Evolutionary conservation across 2,888 invertebrate genomes (phyloP), one percentile per base, ranked within the genome.

Genomic region (Apamea epomidion): DNA sequence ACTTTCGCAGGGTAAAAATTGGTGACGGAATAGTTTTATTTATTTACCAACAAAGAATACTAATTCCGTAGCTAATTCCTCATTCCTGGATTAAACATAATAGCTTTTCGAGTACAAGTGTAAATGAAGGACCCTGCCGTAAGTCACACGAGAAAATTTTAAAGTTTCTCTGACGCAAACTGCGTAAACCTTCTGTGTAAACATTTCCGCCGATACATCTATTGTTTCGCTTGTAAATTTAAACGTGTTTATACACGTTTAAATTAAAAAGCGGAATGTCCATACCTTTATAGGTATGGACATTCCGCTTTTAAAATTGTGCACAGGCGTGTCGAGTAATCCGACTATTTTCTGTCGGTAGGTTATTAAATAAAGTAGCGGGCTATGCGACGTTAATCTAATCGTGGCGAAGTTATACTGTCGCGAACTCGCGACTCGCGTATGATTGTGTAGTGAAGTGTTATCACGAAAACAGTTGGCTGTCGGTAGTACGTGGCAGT

Each of bases 401-500:
- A 91, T 90, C 92, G 89, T 86, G 88, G 92, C 85, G 80, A 89
- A 84, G 87, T 93, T 91, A 91, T 90, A 91, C 73, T 48, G 60
- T 48, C 29, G 60, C 71, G 60, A 71, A 78, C 65, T 58, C 54
- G 77, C 76, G 75, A 78, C 45, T 80, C 82, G 85, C 74, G 70
- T 84, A 76, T 80, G 80, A 82, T 78, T 83, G 90, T 89, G 85
- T 84, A 82, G 80, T 87, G 84, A 81, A 85, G 90, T 91, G 93
- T 95, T 96, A 96, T 95, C 95, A 94, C 89, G 86, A 89, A 91
- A 91, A 90, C 92, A 92, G 93, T 94, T 92, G 92, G 93, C 92
- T 90, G 90, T 92, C 86, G 90, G 91, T 90, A 87, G 92, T 95
- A 96, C 96, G 96, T 96, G 97, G 97, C 96, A 92, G 91, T 96